Conservation (phyloP, 37 sponge, comb jelly and placozoan species). For the Halisarca cf. caerulea region DNA sequence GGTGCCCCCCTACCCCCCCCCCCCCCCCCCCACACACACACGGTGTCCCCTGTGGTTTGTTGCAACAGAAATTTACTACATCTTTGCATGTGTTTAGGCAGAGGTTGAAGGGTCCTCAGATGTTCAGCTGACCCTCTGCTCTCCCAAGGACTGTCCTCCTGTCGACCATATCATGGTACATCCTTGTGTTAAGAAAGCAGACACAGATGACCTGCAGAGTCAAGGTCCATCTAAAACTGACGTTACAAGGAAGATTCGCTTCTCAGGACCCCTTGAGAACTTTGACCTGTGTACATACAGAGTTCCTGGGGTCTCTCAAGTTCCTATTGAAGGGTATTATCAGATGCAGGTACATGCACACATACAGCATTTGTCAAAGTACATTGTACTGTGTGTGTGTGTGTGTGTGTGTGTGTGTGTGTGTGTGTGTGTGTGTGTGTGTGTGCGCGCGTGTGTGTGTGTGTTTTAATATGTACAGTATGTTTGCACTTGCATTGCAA, state of each 20-base stretch:
- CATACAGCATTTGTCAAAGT: no score
- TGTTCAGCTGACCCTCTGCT: conserved; percentile 57
- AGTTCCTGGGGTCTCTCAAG: conserved; percentile 28
- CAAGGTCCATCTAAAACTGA: not conserved
- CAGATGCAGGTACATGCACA: conserved; percentile 99
- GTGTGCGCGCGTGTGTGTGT: no score
- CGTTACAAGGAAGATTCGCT: conserved; percentile 62
- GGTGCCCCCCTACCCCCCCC: no score
- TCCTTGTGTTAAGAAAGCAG: conserved; percentile 74
- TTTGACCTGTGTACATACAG: conserved; percentile 79
- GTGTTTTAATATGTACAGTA: no score
- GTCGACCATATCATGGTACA: conserved; percentile 73
- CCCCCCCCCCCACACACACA: no score
- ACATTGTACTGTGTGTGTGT: no score
- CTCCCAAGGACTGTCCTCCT: conserved; percentile 54
- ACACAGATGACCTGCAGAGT: conserved; percentile 17
- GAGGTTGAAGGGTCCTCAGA: conserved; percentile 90
- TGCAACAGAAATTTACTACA: no score
- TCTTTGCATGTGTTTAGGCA: conserved; percentile 34
- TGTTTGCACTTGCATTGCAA: no score
- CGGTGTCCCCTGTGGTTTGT: no score
- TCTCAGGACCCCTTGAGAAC: conserved; percentile 71
- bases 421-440: no score
- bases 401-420: no score
- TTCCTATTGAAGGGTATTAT: conserved; percentile 87